These are phyloP conservation scores for Eurystomus glaucurus DNA, from an alignment of 2,797 vertebrate species.

Conservation along the genomic window DNA sequence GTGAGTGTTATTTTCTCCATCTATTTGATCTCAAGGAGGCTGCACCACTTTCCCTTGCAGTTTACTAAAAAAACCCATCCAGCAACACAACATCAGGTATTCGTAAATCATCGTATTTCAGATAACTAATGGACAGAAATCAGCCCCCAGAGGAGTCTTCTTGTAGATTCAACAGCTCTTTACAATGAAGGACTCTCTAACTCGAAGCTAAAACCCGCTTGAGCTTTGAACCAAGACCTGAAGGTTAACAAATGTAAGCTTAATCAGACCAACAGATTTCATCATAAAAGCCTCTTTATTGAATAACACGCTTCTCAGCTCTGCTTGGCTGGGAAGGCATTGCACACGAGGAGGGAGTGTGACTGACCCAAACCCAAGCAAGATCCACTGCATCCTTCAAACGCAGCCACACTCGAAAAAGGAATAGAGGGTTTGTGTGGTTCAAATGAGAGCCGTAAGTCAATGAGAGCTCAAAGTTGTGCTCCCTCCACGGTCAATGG, in stretches of 20 bases:
- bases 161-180: conserved; percentile 55
- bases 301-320: not conserved
- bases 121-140: conserved; percentile 50
- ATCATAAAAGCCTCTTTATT: not conserved
- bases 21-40: not conserved
- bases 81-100: not conserved
- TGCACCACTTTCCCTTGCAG: not conserved
- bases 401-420: not conserved
- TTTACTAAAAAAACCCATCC: conserved; percentile 4
- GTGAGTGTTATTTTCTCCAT: not conserved
- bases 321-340: not conserved
- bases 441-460: not conserved
- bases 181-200: conserved; percentile 41
- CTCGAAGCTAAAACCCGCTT: not conserved
- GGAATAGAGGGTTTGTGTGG: not conserved
- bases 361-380: not conserved
- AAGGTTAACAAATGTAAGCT: conserved; percentile 27
- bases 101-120: conserved; percentile 61
- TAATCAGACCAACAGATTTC: not conserved
- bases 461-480: not conserved
- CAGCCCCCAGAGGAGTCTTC: conserved; percentile 16
- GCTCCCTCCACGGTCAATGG: accelerated
- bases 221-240: conserved; percentile 51
- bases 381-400: not conserved
- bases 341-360: accelerated